Percentiles rank a stretch among this genome's conserved stretches.
phyloP scores from a whole-genome alignment of 2,888 invertebrate species.

The Drosophila anomalipes region DNA sequence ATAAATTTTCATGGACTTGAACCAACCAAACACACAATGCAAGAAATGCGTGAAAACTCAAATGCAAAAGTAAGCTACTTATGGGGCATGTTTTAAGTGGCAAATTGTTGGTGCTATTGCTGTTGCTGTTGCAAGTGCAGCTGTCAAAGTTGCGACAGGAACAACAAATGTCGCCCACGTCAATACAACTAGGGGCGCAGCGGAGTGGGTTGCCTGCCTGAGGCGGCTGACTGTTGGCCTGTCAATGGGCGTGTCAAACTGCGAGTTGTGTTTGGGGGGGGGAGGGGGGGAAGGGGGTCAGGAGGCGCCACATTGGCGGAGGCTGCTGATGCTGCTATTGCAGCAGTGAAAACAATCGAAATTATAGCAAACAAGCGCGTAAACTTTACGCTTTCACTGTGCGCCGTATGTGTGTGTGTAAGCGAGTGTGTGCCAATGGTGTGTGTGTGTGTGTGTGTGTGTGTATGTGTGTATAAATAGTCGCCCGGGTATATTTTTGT shows the following conservation, averaged over 20 bases:
- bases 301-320: conserved; percentile 22
- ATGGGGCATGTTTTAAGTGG: conserved; percentile 55
- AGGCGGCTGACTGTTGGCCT: conserved; percentile 26
- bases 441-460: conserved; percentile 19
- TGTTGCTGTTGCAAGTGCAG: conserved; percentile 42
- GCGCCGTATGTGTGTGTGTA: conserved; percentile 20
- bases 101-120: conserved; percentile 30
- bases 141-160: conserved; percentile 55
- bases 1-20: conserved; percentile 72
- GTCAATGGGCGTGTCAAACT: conserved; percentile 44
- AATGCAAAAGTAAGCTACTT: conserved; percentile 73
- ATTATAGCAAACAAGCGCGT: conserved; percentile 81
- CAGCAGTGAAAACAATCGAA: conserved; percentile 78
- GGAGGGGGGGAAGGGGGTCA: no score
- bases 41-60: conserved; percentile 49
- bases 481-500: conserved; percentile 50
- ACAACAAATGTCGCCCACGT: conserved; percentile 52
- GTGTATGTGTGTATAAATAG: conserved; percentile 22
- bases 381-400: conserved; percentile 74
- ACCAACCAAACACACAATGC: conserved; percentile 37
- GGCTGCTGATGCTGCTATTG: conserved; percentile 23
- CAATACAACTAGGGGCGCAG: conserved; percentile 59
- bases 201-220: background rate
- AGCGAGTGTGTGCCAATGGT: conserved; percentile 13
- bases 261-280: rapidly evolving